These are phyloP conservation scores for Zonotrichia leucophrys DNA, from an alignment of 2,113 vertebrate genomes.

Conservation along the genomic window DNA sequence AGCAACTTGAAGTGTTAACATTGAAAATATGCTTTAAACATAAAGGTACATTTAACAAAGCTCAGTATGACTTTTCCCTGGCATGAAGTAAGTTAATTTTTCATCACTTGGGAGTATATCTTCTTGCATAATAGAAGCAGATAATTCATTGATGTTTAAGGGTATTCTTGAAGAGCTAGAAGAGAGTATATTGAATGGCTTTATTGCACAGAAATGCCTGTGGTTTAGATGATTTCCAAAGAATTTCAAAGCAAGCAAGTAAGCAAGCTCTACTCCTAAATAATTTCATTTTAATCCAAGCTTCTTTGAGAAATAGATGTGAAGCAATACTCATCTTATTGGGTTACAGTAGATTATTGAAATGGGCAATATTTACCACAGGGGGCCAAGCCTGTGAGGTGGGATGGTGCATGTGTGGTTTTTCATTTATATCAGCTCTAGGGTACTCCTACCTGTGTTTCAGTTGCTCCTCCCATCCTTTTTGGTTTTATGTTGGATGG, in stretches of 20 bases:
- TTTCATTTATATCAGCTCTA: not conserved
- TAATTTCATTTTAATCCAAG: not conserved
- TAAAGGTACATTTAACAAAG: not conserved
- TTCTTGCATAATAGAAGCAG: not conserved
- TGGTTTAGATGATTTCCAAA: not conserved
- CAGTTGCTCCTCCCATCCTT: not conserved
- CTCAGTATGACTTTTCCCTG: not conserved
- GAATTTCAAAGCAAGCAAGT: not conserved
- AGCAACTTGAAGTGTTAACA: not conserved
- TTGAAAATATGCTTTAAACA: not conserved
- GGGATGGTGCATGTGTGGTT: not conserved
- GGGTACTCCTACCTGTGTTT: not conserved
- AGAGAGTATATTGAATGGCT: not conserved
- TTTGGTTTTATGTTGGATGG: not conserved
- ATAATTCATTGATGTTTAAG: not conserved
- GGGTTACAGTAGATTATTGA: not conserved
- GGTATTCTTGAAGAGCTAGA: not conserved
- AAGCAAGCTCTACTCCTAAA: not conserved
- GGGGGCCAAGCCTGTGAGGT: not conserved
- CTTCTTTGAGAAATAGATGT: not conserved
- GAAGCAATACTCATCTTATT: not conserved
- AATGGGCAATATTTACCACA: not conserved
- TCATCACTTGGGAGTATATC: not conserved
- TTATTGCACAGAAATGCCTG: not conserved
- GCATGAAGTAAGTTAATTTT: not conserved